Base-by-base conservation (phyloP, 1,140 invertebrate genomes). In the Bombus vancouverensis region DNA sequence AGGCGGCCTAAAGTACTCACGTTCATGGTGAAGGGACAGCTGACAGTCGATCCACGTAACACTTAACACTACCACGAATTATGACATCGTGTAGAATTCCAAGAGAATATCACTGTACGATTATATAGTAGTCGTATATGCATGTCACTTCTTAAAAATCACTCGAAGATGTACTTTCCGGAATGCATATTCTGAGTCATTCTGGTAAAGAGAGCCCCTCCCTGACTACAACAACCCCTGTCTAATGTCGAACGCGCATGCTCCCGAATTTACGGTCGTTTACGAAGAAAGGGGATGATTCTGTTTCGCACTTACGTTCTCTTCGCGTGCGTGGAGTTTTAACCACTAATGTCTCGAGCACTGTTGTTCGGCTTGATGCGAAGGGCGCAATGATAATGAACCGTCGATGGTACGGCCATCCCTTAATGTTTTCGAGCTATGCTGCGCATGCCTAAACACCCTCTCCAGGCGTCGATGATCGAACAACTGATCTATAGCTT, bases 181-280 rank as follows among this genome's bases (percentile, higher is more conserved):
- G 83, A 86, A 91, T 87, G 89, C 84, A 87, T 89, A 91, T 90
- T 88, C 91, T 89, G 92, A 93, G 87, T 93, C 92, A 92, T 84
- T 87, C 89, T 79, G 87, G 39, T 75, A 71, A 88, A 83, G 75
- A 88, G 82, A 88, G 89, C 91, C 90, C 91, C 91, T 92, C 92
- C 92, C 91, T 88, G 75, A 87, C 85, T 86, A 88, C 88, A 91
- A 91, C 91, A 86, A 90, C 90, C 92, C 89, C 88, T 91, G 85
- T 89, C 59, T 68, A 76, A 59, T 42, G 34, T n/a, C 74, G 37
- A 81, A 37, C 47, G 93, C 93, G 93, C 93, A 93, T 93, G 93
- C 88, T 87, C 87, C 42, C 18, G 59, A 39, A n/a, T 28, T 44
- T 59, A 59, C 71, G 74, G 42, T 76, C 78, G 34, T 87, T 83